Conservation (phyloP, 1,140 invertebrate species). For the Papilio dardanus region DNA sequence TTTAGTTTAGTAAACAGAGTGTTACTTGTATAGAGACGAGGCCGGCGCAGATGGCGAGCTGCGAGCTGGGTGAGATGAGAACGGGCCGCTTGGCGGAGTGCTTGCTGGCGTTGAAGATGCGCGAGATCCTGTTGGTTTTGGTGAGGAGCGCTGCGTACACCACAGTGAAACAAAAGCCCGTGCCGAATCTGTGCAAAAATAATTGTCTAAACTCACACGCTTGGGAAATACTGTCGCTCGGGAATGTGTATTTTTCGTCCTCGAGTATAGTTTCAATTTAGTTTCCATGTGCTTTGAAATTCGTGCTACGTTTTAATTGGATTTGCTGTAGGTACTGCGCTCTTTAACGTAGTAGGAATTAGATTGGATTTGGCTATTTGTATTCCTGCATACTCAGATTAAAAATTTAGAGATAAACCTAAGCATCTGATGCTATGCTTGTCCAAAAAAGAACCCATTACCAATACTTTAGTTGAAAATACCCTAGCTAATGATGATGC, state of each 20-base stretch:
- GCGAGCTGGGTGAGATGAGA: constrained; percentile 96
- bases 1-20: constrained; percentile 37
- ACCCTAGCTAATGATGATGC: neutral
- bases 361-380: neutral
- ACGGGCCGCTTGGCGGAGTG: constrained; percentile 91
- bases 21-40: constrained; percentile 91
- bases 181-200: constrained; percentile 86
- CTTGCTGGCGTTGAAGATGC: constrained; percentile 95
- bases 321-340: neutral
- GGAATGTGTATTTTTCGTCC: neutral
- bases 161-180: constrained; percentile 95
- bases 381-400: neutral
- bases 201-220: constrained; percentile 39
- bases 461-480: no score
- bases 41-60: constrained; percentile 93
- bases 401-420: no score
- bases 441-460: no score
- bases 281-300: neutral
- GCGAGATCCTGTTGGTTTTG: constrained; percentile 95
- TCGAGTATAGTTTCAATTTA: neutral
- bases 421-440: no score
- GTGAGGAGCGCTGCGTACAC: constrained; percentile 95
- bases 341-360: neutral
- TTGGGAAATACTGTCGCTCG: neutral
- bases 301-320: neutral